Evolutionary conservation across 2,113 vertebrate genomes (phyloP), one percentile per base, ranked within the genome.

Genomic region (Menura novaehollandiae): DNA sequence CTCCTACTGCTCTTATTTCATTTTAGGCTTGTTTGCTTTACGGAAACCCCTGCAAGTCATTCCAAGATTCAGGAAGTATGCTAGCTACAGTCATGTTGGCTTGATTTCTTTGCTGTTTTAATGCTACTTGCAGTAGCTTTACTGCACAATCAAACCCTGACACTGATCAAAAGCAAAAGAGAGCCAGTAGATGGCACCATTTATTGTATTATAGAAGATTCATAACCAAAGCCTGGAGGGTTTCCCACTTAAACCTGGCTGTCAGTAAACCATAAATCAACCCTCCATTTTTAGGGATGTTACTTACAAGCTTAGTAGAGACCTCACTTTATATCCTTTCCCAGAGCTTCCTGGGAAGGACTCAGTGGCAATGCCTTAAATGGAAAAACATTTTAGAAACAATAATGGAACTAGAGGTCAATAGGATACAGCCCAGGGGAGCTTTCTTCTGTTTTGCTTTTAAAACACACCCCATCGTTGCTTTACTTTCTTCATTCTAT

Each of bases 161-260:
- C 79, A 60, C 47, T 75, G 64, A 81, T 47, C 44, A 67, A 84
- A 90, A 92, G 73, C 30, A 69, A n/a, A 63, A 63, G 60, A 56
- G 33, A 49, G 46, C 97, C 98, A 96, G 96, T 96, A 98, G 98
- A 97, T 98, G 98, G 98, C 98, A 97, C 96, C 96, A 96, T 98
- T 97, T 95, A 88, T 97, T 96, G 76, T 73, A 71, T 92, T 97
- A 95, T 97, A 80, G 95, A 74, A 78, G 89, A 91, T 89, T 73
- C 77, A 74, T 37, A 39, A 33, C 66, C 39, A 73, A 85, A 79
- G 10, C 58, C 32, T 63, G 43, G 21, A 90, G 82, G 66, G 59
- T 28, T 90, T 79, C 71, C 72, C 76, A 53, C 68, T 88, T 72
- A 94, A 96, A 96, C 68, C 53, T 92, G 26, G 69, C 80, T 95